Evolutionary conservation across 1,140 invertebrate genomes (phyloP), one percentile per base, ranked within the genome.

Genomic region (Tetragnatha versicolor): DNA sequence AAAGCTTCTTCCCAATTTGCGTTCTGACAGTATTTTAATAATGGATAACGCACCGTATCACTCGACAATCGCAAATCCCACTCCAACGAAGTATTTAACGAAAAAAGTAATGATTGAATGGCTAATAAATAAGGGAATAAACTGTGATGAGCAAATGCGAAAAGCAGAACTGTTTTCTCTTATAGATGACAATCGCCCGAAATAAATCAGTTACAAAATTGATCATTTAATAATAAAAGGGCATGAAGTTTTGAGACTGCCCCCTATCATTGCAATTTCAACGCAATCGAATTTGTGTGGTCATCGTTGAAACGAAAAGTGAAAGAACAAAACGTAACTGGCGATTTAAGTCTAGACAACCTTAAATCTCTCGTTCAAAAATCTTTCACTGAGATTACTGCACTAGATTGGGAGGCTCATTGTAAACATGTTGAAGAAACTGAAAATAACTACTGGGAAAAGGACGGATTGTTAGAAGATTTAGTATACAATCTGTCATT

Each of bases 1-100:
- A 60, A 60, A 60, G 25, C 25, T 60, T 10, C 25, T 60, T 29
- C 55, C 55, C 9, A 60, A 60, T 60, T 29, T 60, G 12, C 55
- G 31, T 29, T 29, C 55, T 7, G n/a, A 33, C 3, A 60, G 31
- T 60, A 29, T 60, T 6, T 4, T 12, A 27, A 4, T 4, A 9
- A 60, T 60, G 31, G 9, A 60, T n/a, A 60, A 9, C 22, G 55
- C 55, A 29, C 55, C 55, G 7, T n/a, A n/a, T n/a, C n/a, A n/a
- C n/a, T n/a, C n/a, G n/a, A n/a, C n/a, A n/a, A n/a, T n/a, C n/a
- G n/a, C n/a, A n/a, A n/a, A n/a, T n/a, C n/a, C n/a, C n/a, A n/a
- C n/a, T n/a, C n/a, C n/a, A n/a, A n/a, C n/a, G n/a, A n/a, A n/a
- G n/a, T n/a, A n/a, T n/a, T n/a, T n/a, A n/a, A n/a, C n/a, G n/a